These are phyloP conservation scores for Beroe ovata DNA, from an alignment of 37 sponge, comb jelly and placozoan species.

Conservation along the genomic window DNA sequence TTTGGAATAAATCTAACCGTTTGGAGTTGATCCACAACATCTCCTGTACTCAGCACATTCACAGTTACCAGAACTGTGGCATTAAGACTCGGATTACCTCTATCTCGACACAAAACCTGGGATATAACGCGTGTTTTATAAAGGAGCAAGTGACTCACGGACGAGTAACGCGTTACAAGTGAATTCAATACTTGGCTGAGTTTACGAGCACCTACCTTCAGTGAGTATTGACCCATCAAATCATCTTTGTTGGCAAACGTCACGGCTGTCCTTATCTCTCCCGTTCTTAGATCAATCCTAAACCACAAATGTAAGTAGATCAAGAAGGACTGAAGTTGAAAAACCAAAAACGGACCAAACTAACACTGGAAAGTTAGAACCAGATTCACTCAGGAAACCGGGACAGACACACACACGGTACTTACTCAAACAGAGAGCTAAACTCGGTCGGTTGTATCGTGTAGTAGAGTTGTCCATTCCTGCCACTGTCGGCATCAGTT, in stretches of 20 bases:
- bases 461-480: slow-evolving; percentile 34
- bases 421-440: slow-evolving; percentile 53
- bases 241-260: slow-evolving; percentile 20
- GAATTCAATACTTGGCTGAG: too few species aligned
- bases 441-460: slow-evolving; percentile 6
- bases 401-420: too few species aligned
- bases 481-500: slow-evolving; percentile 51
- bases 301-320: too few species aligned
- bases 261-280: slow-evolving; percentile 36
- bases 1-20: neutral
- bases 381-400: too few species aligned
- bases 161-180: too few species aligned
- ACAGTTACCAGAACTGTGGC: slow-evolving; percentile 20
- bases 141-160: too few species aligned
- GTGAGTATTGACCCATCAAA: neutral
- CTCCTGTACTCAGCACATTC: slow-evolving; percentile 31
- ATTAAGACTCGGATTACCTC: slow-evolving; percentile 17
- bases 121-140: too few species aligned
- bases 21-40: slow-evolving; percentile 28
- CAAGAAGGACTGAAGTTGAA: too few species aligned
- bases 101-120: slow-evolving; percentile 25
- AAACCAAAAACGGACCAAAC: too few species aligned
- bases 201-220: too few species aligned
- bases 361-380: too few species aligned
- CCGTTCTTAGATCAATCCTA: slow-evolving; percentile 34